These are phyloP conservation scores for Prolemur simus DNA, from an alignment of 2,113 vertebrate genomes.

Conservation along the genomic window DNA sequence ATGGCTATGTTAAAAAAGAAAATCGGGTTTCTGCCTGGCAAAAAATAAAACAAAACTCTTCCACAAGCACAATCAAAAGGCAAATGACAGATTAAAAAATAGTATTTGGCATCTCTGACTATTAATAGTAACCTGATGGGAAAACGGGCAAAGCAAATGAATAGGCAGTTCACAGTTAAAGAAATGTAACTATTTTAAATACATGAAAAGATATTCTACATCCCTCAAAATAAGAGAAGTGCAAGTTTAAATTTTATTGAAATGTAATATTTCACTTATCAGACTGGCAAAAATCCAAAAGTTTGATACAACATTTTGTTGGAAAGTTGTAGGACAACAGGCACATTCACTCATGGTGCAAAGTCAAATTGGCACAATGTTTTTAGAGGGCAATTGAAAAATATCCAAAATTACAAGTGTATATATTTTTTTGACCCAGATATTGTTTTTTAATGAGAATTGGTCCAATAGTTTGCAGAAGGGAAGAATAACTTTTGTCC, in stretches of 20 bases:
- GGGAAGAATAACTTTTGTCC: not conserved
- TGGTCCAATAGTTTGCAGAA: not conserved
- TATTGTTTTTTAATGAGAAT: not conserved
- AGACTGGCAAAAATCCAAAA: not conserved
- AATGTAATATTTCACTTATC: not conserved
- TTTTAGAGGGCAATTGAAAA: not conserved
- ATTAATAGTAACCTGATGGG: not conserved
- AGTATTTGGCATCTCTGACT: not conserved
- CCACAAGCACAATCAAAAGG: not conserved
- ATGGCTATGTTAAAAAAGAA: not conserved
- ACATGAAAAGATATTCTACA: not conserved
- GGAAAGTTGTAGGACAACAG: not conserved
- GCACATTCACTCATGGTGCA: not conserved
- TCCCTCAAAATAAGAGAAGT: not conserved
- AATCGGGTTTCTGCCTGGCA: not conserved
- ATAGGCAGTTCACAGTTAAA: not conserved
- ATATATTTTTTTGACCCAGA: not conserved
- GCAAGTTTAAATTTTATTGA: not conserved
- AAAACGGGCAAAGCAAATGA: conserved; percentile 19
- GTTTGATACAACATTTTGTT: not conserved
- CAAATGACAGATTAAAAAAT: not conserved
- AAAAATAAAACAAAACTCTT: not conserved
- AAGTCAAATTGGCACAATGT: not conserved
- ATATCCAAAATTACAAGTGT: not conserved
- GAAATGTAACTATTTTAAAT: not conserved